phyloP scores from a whole-genome alignment of 1,140 invertebrate genomes.

The Megalopta genalis region DNA sequence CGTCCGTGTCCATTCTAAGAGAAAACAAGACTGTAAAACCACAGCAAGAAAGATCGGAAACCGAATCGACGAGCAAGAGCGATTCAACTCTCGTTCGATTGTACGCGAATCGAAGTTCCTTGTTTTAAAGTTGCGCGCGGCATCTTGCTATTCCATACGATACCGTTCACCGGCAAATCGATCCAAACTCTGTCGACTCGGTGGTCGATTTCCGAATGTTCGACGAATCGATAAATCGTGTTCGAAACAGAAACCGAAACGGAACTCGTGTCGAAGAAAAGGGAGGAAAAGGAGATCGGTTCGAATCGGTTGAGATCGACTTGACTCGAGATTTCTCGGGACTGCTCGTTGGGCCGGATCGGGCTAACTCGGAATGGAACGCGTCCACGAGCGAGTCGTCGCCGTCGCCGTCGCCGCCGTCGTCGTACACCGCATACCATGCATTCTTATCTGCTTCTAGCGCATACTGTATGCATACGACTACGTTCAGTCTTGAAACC shows the following conservation, averaged over 20 bases:
- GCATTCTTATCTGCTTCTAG: conserved; percentile 46
- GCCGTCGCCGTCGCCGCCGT: neutral
- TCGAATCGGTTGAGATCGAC: conserved; percentile 31
- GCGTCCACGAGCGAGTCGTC: conserved; percentile 29
- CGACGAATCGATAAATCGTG: too few relatives aligned
- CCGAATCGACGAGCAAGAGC: too few relatives aligned
- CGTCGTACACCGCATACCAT: conserved; percentile 29
- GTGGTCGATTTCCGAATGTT: too few relatives aligned
- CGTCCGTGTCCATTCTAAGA: conserved; percentile 81
- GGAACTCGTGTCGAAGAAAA: too few relatives aligned
- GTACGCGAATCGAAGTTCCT: neutral
- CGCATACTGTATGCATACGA: neutral
- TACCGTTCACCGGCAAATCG: too few relatives aligned
- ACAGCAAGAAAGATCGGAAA: too few relatives aligned
- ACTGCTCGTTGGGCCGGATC: conserved; percentile 16
- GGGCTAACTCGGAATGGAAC: conserved; percentile 24
- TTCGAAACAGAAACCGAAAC: too few relatives aligned
- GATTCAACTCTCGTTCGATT: neutral
- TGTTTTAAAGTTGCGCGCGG: too few relatives aligned
- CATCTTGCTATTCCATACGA: too few relatives aligned
- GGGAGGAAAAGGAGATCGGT: conserved; percentile 20
- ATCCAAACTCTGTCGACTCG: too few relatives aligned
- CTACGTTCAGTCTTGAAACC: conserved; percentile 52
- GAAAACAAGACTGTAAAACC: conserved; percentile 7
- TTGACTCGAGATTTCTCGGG: conserved; percentile 22